phyloP scores from a whole-genome alignment of 2,113 vertebrate genomes.

The Nematolebias whitei region DNA sequence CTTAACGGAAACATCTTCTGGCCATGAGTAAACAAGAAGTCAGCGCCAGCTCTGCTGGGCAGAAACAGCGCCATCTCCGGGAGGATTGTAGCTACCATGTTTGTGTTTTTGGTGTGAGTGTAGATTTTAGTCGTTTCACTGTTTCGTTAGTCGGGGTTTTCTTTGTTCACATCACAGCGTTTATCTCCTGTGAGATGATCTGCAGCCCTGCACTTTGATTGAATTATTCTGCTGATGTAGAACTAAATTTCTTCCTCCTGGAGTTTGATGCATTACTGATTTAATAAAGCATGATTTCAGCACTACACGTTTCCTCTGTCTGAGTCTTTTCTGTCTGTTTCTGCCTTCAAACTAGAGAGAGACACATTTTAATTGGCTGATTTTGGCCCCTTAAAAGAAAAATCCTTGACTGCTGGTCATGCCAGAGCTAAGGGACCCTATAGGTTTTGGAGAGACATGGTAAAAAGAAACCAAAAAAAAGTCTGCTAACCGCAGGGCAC shows the following conservation, averaged over 20 bases:
- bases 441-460: no score
- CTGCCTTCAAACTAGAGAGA: neutral
- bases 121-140: constrained; percentile 83
- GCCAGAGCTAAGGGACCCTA: no score
- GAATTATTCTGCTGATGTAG: constrained; percentile 85
- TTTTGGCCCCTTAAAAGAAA: neutral
- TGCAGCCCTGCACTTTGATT: constrained; percentile 79
- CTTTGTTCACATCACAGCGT: constrained; percentile 81
- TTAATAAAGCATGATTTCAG: constrained; percentile 99
- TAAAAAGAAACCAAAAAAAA: no score
- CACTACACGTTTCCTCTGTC: constrained; percentile 75
- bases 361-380: neutral
- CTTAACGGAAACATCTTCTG: constrained; percentile 85
- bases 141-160: constrained; percentile 79
- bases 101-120: constrained; percentile 77
- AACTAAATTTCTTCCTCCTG: constrained; percentile 86
- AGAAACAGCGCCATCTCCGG: constrained; percentile 87
- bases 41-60: constrained; percentile 81
- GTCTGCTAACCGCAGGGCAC: no score
- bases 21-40: constrained; percentile 81
- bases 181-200: constrained; percentile 77
- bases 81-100: constrained; percentile 84
- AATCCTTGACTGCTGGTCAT: no score
- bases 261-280: constrained; percentile 86
- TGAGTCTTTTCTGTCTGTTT: constrained; percentile 12